A percentile compares a stretch with the other conserved stretches of the same genome.
These are phyloP conservation scores for Panopea generosa DNA, from an alignment of 2,888 invertebrate genomes.

Conservation along the genomic window DNA sequence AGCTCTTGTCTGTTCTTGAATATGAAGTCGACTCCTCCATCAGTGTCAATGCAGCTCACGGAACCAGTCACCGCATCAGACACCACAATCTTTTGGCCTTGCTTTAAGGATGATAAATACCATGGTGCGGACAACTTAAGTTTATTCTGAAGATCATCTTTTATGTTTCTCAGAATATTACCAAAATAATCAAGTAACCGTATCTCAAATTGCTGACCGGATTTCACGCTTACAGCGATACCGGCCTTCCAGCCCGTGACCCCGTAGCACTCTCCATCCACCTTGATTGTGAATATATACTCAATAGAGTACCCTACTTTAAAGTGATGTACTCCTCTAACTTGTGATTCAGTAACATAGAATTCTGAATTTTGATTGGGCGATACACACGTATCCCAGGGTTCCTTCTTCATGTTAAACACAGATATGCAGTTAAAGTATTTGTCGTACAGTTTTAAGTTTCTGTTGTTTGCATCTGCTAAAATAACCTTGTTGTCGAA, in stretches of 20 bases:
- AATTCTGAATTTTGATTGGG: slow-evolving; percentile 36
- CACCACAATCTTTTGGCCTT: slow-evolving; percentile 32
- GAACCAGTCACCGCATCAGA: slow-evolving; percentile 46
- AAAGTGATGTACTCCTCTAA: slow-evolving; percentile 44
- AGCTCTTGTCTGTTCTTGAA: slow-evolving; percentile 31
- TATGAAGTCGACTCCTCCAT: slow-evolving; percentile 43
- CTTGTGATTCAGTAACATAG: slow-evolving; percentile 44
- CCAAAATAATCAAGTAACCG: slow-evolving; percentile 49
- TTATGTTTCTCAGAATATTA: slow-evolving; percentile 36
- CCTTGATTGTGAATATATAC: slow-evolving; percentile 50
- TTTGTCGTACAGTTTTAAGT: slow-evolving; percentile 48
- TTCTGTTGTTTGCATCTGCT: slow-evolving; percentile 55
- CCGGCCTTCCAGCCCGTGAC: slow-evolving; percentile 45
- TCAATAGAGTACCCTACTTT: slow-evolving; percentile 37
- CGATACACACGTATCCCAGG: slow-evolving; percentile 52
- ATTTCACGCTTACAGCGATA: slow-evolving; percentile 46
- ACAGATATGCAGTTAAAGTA: slow-evolving; percentile 35
- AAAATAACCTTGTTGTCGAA: slow-evolving; percentile 35
- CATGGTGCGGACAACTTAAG: slow-evolving; percentile 46
- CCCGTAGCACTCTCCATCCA: slow-evolving; percentile 52
- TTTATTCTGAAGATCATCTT: slow-evolving; percentile 13
- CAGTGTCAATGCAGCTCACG: slow-evolving; percentile 36
- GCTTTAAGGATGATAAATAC: slow-evolving; percentile 42
- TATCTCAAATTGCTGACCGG: slow-evolving; percentile 27
- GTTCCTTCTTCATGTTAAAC: slow-evolving; percentile 47